Evolutionary conservation across 2,888 invertebrate species (phyloP), one percentile per base, ranked within the genome.

Genomic region (Eupithecia inturbata): DNA sequence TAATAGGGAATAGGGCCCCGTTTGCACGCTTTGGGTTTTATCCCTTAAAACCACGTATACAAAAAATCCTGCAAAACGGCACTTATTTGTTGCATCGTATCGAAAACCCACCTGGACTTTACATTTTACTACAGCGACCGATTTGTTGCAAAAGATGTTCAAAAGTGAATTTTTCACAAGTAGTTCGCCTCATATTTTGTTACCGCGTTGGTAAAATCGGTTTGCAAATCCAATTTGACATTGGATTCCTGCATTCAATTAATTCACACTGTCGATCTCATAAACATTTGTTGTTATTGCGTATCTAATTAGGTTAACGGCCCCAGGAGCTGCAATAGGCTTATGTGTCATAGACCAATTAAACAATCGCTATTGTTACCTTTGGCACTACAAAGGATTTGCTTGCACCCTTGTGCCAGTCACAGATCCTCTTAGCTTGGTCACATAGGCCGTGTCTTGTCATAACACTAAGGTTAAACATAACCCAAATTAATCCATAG

Each of bases 271-370:
- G 63, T 45, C 64, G 63, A 72, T 63, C 72, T 70, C 63, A 70
- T 75, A 57, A 72, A 72, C 57, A 73, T 71, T 75, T 75, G 75
- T 70, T 75, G 72, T 74, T 76, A 73, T 77, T 76, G 69, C 74
- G 73, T 78, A 45, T n/a, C 45, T 45, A 74, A 79, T 78, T 74
- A 71, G 73, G 69, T 73, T 74, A 77, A 77, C 75, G 73, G 69
- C 73, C 72, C 66, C 41, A 53, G 73, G 72, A 75, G 74, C 67
- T 72, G 45, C 60, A 68, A 72, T 60, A 68, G 49, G 57, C 49
- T 68, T 22, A 62, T 66, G 12, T 45, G 33, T 19, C 31, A 67
- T 68, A 57, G 57, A 66, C 33, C 36, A 73, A 67, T 53, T 68
- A 68, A 60, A 66, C 36, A 62, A 70, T 73, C 63, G 22, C 67